Percentiles rank a stretch among this genome's conserved stretches.
Conservation (phyloP, 2,888 invertebrate species). For the Eledone cirrhosa region DNA sequence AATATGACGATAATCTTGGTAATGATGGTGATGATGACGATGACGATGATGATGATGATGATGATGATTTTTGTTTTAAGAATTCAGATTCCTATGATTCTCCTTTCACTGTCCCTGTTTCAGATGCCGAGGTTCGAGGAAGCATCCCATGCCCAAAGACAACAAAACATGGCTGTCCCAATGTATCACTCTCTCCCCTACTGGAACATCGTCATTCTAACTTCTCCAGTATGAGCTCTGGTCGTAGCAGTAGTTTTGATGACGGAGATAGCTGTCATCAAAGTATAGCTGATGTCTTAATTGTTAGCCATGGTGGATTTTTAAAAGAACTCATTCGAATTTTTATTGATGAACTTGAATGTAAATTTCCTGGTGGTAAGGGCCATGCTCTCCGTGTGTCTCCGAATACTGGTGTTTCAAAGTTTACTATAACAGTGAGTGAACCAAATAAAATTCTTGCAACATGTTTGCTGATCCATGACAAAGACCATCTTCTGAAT, state of each 20-base stretch:
- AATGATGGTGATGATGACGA: conserved; percentile 28
- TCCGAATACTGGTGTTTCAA: conserved; percentile 66
- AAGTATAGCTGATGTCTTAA: conserved; percentile 57
- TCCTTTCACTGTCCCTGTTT: conserved; percentile 30
- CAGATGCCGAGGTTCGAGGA: conserved; percentile 33
- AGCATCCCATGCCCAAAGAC: conserved; percentile 30
- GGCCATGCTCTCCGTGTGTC: conserved; percentile 59
- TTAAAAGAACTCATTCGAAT: conserved; percentile 63
- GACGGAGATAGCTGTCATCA: conserved; percentile 50
- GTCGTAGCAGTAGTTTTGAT: conserved; percentile 61
- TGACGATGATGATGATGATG: conserved; percentile 16
- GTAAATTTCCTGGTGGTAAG: conserved; percentile 59
- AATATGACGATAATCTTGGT: neutral
- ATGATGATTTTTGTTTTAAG: conserved; percentile 19
- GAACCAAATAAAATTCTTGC: conserved; percentile 45
- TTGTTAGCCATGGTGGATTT: conserved; percentile 65
- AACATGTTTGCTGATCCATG: conserved; percentile 61
- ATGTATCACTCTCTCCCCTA: conserved; percentile 62
- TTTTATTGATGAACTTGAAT: conserved; percentile 58
- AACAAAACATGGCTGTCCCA: conserved; percentile 52
- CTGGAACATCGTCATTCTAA: conserved; percentile 54
- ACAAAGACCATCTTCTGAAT: conserved; percentile 58
- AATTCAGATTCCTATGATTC: conserved; percentile 32
- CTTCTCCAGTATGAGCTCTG: conserved; percentile 59
- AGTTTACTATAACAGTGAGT: conserved; percentile 58